A percentile compares a stretch with the other conserved stretches of the same genome.
Evolutionary conservation across 2,113 vertebrate genomes (phyloP).

Genomic region (Erythrocercus mccallii): DNA sequence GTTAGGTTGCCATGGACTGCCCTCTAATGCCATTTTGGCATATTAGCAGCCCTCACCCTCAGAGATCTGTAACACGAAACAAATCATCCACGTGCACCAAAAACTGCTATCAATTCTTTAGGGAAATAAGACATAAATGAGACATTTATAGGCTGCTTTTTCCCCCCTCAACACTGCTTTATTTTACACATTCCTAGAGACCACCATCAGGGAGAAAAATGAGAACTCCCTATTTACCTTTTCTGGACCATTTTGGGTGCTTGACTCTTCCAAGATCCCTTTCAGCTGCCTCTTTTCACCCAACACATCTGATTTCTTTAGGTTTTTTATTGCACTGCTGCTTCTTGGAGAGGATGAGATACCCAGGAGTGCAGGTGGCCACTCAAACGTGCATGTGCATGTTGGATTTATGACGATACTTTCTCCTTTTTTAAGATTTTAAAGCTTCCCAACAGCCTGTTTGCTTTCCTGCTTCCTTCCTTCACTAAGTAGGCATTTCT

Average conservation of each 20-base stretch:
- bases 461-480: slow-evolving; percentile 21
- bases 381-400: background rate
- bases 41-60: background rate
- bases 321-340: background rate
- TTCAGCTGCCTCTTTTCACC: background rate
- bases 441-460: background rate
- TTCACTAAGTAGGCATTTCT: slow-evolving; percentile 44
- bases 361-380: background rate
- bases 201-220: background rate
- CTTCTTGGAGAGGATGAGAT: background rate
- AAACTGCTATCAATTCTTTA: background rate
- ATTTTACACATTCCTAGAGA: background rate
- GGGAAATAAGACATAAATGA: background rate
- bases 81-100: background rate
- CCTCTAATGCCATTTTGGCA: slow-evolving; percentile 7
- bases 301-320: background rate
- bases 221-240: background rate
- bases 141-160: background rate
- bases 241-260: background rate
- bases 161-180: background rate
- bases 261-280: background rate
- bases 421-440: background rate
- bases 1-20: background rate
- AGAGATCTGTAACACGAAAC: rapidly evolving
- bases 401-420: background rate